phyloP scores from a whole-genome alignment of 2,797 vertebrate genomes.

The Notoglanidium macrostoma region DNA sequence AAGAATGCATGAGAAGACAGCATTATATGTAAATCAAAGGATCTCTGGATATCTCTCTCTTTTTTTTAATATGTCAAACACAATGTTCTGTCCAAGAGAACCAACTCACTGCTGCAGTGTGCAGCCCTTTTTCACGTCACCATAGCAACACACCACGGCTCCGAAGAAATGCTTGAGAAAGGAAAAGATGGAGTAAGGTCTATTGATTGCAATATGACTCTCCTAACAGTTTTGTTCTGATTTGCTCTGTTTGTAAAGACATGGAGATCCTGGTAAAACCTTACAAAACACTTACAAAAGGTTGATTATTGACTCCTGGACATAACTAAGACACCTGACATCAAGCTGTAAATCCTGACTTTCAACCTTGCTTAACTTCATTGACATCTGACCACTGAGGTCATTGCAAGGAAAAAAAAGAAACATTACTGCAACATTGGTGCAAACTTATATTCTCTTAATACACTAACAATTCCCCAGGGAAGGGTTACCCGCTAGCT shows the following conservation, averaged over 20 bases:
- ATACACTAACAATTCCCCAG: neutral
- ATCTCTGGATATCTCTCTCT: slow-evolving; percentile 27
- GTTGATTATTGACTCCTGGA: slow-evolving; percentile 59
- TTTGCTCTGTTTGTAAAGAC: slow-evolving; percentile 70
- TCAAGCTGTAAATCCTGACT: slow-evolving; percentile 14
- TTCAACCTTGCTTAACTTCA: neutral
- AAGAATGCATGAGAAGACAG: neutral
- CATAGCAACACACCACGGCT: slow-evolving; percentile 73
- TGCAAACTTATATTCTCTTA: neutral
- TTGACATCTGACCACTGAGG: slow-evolving; percentile 15
- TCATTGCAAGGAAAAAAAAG: neutral
- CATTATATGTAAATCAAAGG: slow-evolving; percentile 18
- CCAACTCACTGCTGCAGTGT: slow-evolving; percentile 62
- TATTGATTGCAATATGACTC: slow-evolving; percentile 74
- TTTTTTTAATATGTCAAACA: slow-evolving; percentile 44
- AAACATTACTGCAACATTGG: neutral
- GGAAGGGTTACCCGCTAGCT: neutral
- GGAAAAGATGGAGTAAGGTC: slow-evolving; percentile 52
- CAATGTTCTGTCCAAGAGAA: slow-evolving; percentile 41
- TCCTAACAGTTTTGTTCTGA: slow-evolving; percentile 70
- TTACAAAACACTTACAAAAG: slow-evolving; percentile 64
- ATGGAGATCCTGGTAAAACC: slow-evolving; percentile 68
- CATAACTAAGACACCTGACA: slow-evolving; percentile 22
- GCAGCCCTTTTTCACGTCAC: slow-evolving; percentile 70
- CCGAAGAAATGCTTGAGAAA: slow-evolving; percentile 56